A percentile compares a stretch with the other conserved stretches of the same genome.
Conservation (phyloP, 2,888 invertebrate genomes). For the Megastigmus dorsalis region DNA sequence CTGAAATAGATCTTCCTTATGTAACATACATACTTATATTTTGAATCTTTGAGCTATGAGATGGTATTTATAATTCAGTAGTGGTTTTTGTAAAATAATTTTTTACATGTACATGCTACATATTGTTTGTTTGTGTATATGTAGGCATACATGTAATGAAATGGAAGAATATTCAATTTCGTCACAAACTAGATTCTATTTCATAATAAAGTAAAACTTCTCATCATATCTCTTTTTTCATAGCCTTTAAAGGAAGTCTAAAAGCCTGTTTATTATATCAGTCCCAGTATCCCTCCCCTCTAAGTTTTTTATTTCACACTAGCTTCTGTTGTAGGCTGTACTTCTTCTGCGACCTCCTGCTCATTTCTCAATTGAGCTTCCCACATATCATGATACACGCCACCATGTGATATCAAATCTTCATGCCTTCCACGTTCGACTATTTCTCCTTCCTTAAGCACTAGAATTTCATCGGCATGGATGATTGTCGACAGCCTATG, state of each 20-base stretch:
- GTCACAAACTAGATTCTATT: no score
- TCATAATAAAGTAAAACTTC: no score
- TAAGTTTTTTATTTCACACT: background rate
- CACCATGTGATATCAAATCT: conserved; percentile 75
- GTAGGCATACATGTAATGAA: no score
- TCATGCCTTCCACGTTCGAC: conserved; percentile 90
- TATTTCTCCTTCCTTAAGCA: conserved; percentile 92
- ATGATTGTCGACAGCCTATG: conserved; percentile 96
- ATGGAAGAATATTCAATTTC: no score
- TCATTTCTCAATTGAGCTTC: conserved; percentile 85
- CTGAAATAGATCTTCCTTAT: no score
- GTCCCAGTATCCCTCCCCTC: conserved; percentile 11
- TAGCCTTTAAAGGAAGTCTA: background rate
- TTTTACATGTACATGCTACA: no score
- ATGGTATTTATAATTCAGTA: no score
- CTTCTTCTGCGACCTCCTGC: conserved; percentile 61
- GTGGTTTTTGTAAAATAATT: no score
- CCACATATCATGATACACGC: conserved; percentile 95
- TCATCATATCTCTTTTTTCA: background rate
- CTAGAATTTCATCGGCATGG: conserved; percentile 95
- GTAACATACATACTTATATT: no score
- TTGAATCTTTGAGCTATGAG: no score
- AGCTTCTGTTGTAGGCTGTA: no score
- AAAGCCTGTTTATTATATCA: background rate
- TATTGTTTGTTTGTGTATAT: no score